phyloP scores from a whole-genome alignment of 2,113 vertebrate genomes.

The Camelus bactrianus region DNA sequence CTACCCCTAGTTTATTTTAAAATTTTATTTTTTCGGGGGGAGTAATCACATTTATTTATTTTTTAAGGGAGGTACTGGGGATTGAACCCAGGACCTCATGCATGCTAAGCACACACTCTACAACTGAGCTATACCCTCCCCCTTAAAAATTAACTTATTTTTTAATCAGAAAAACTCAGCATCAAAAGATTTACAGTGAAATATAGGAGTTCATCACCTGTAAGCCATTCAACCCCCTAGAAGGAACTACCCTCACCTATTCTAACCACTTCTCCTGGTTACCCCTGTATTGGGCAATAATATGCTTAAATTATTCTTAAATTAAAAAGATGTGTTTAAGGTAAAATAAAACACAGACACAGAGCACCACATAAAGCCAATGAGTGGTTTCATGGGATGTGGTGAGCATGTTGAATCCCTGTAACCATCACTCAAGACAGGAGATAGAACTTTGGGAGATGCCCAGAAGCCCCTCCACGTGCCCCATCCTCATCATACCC shows the following conservation, averaged over 20 bases:
- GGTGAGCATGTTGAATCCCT: neutral
- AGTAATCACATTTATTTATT: too few relatives aligned
- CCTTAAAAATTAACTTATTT: neutral
- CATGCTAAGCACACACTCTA: too few relatives aligned
- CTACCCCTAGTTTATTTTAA: neutral
- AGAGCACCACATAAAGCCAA: neutral
- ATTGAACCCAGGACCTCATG: too few relatives aligned
- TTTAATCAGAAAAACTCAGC: neutral
- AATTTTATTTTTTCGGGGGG: neutral
- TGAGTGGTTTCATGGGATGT: neutral
- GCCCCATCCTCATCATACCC: too few relatives aligned
- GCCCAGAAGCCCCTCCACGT: rapidly evolving
- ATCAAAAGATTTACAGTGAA: neutral
- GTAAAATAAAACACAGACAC: neutral
- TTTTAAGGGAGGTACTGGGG: too few relatives aligned
- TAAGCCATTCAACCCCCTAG: too few relatives aligned
- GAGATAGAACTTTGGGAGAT: neutral
- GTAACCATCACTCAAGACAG: too few relatives aligned
- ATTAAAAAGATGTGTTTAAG: neutral
- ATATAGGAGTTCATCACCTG: neutral
- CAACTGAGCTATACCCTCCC: too few relatives aligned
- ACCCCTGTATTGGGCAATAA: neutral
- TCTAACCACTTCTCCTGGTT: neutral
- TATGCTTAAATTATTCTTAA: neutral
- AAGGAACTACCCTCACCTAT: neutral